Base-by-base conservation (phyloP, 2,888 invertebrate species). In the Epinotia bilunana region DNA sequence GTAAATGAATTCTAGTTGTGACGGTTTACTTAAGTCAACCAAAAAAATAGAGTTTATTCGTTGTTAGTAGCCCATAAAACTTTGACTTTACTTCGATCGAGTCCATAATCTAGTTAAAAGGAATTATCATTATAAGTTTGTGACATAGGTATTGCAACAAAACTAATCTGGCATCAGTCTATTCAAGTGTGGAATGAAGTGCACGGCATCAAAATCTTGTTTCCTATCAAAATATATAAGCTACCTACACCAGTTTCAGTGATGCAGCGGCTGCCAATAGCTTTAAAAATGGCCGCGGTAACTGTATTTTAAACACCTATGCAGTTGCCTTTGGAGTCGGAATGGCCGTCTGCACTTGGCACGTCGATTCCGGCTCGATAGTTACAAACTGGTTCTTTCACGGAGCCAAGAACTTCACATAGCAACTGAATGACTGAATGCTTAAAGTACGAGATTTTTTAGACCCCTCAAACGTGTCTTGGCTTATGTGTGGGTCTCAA, bases 351-450 rank as follows among this genome's bases (percentile, higher is more conserved):
- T 80, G 82, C 68, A 74, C 79, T 84, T 82, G 84, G 77, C 84
- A 84, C 82, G 80, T 82, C 81, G 78, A 81, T 84, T 83, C 77
- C 81, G 77, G 75, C 80, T 81, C 83, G 81, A 83, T 83, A 83
- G 83, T 83, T 85, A 82, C 80, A 85, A 85, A 87, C 83, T 82
- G 84, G 82, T 83, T 83, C 83, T 86, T 87, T 81, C 82, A 81
- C 78, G 73, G 78, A 71, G 67, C 77, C 33, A 28, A 65, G 53
- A 65, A 53, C 49, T 65, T 16, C 76, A 77, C 76, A 78, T 72
- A 71, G 23, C 53, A 28, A 68, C 78, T 72, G 73, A 60, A 78
- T 79, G 79, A 68, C 78, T 72, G 73, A 60, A 78, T 79, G 80
- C 79, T 74, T 74, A 69, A 70, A 74, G 58, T 63, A 13, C 53